Percentiles rank a stretch among this genome's conserved stretches.
These are phyloP conservation scores for Amblyopsis hoosieri DNA, from an alignment of 2,797 vertebrate genomes.

Conservation along the genomic window DNA sequence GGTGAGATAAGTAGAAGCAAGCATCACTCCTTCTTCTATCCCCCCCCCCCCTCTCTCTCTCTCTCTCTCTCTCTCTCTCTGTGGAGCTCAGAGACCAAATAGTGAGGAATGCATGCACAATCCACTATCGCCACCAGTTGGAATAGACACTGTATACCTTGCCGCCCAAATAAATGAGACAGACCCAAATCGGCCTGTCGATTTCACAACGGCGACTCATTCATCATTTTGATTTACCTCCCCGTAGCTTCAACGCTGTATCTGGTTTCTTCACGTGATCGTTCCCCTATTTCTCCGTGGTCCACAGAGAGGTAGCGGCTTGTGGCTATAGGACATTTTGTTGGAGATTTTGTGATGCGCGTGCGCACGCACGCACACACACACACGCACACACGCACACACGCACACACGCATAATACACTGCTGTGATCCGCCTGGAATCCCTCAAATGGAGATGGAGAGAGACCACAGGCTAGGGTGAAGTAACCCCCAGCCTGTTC, in stretches of 20 bases:
- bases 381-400: neutral
- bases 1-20: slow-evolving; percentile 66
- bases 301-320: neutral
- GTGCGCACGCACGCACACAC: too few species aligned
- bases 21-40: slow-evolving; percentile 45
- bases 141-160: neutral
- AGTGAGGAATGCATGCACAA: slow-evolving; percentile 14
- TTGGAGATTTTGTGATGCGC: too few species aligned
- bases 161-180: slow-evolving; percentile 58
- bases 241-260: slow-evolving; percentile 32
- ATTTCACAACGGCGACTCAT: slow-evolving; percentile 52
- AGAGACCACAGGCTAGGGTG: slow-evolving; percentile 45
- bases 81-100: slow-evolving; percentile 12
- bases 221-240: slow-evolving; percentile 68
- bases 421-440: neutral
- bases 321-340: too few species aligned
- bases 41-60: slow-evolving; percentile 4
- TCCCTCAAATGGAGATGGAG: slow-evolving; percentile 27
- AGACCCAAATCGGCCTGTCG: slow-evolving; percentile 53
- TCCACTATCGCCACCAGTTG: slow-evolving; percentile 7
- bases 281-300: slow-evolving; percentile 12
- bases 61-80: slow-evolving; percentile 4
- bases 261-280: slow-evolving; percentile 36
- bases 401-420: neutral
- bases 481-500: slow-evolving; percentile 44